phyloP scores from a whole-genome alignment of 2,113 vertebrate genomes.

The Benitochromis conjunctus region DNA sequence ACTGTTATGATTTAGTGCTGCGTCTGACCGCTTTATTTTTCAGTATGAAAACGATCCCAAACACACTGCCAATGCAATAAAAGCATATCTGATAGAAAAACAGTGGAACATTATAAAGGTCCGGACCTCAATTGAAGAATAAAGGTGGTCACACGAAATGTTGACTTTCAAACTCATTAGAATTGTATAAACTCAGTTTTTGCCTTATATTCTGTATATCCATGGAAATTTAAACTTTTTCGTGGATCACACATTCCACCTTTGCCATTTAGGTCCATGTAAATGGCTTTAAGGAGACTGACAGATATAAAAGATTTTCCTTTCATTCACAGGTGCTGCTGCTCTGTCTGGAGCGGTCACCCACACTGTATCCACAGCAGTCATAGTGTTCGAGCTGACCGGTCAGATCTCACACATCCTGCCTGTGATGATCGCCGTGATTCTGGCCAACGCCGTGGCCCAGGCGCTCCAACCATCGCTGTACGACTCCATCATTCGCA shows the following conservation, averaged over 20 bases:
- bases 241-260: neutral
- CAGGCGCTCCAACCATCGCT: slow-evolving; percentile 96
- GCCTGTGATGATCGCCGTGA: slow-evolving; percentile 97
- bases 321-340: slow-evolving; percentile 79
- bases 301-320: neutral
- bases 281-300: neutral
- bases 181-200: neutral
- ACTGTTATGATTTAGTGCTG: neutral
- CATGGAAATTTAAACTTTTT: neutral
- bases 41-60: neutral
- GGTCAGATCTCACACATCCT: slow-evolving; percentile 98
- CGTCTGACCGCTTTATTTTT: neutral
- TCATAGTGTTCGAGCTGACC: slow-evolving; percentile 97
- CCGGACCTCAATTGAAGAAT: neutral
- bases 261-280: neutral
- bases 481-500: slow-evolving; percentile 98
- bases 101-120: neutral
- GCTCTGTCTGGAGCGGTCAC: slow-evolving; percentile 93
- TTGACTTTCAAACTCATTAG: neutral
- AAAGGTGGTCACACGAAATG: neutral
- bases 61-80: neutral
- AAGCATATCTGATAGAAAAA: neutral
- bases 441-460: slow-evolving; percentile 94
- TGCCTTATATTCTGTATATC: neutral
- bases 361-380: slow-evolving; percentile 95